These are phyloP conservation scores for Nothocercus nigrocapillus DNA, from an alignment of 2,113 vertebrate species.

Conservation along the genomic window DNA sequence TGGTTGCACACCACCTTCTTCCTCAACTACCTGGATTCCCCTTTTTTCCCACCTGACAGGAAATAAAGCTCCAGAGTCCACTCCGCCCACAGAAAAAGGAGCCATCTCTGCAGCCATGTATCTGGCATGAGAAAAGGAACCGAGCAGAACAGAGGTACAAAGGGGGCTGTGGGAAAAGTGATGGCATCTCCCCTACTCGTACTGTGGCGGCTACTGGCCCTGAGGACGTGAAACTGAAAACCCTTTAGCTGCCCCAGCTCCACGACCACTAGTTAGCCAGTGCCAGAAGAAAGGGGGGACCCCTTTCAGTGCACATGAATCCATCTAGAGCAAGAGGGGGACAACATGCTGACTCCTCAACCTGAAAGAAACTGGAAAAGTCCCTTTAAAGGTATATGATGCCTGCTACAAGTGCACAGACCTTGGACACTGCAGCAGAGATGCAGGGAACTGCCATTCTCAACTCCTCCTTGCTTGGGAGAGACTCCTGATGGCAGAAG, in stretches of 20 bases:
- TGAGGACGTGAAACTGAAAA: not conserved
- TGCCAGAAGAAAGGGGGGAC: not conserved
- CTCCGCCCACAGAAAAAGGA: not conserved
- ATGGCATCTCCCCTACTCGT: not conserved
- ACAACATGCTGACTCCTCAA: not conserved
- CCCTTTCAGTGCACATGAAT: not conserved
- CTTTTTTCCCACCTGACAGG: not conserved
- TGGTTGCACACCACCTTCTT: not conserved
- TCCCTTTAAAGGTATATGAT: not conserved
- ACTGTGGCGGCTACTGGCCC: not conserved
- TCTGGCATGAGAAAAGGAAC: not conserved
- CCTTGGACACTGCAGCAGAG: not conserved
- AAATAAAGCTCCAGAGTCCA: not conserved
- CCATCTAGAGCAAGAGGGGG: not conserved
- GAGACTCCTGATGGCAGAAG: not conserved
- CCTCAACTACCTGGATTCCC: not conserved
- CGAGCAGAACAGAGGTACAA: not conserved
- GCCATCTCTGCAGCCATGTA: not conserved
- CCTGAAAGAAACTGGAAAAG: not conserved
- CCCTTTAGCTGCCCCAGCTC: not conserved
- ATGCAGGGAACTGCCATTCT: not conserved
- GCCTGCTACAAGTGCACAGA: rapidly evolving
- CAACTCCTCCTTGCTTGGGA: not conserved
- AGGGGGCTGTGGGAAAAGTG: not conserved
- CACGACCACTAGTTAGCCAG: not conserved